Evolutionary conservation across 2,797 vertebrate genomes (phyloP).

Genomic region (Hydrolagus colliei): DNA sequence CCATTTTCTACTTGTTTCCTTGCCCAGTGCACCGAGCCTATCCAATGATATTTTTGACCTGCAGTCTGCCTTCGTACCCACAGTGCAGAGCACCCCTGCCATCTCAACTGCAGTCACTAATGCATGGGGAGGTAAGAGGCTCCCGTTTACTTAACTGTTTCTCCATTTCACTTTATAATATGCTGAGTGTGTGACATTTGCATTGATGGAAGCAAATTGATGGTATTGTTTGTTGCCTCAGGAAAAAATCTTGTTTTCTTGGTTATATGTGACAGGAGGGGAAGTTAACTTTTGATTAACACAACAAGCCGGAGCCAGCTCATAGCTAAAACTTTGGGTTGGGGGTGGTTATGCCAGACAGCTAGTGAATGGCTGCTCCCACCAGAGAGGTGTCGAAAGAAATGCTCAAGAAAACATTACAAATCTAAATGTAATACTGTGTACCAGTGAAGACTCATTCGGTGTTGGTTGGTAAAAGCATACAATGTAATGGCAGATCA

Average conservation of each 20-base stretch:
- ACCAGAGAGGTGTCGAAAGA: neutral
- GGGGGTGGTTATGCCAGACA: neutral
- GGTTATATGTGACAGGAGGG: no score
- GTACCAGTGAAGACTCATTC: neutral
- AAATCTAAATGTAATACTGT: neutral
- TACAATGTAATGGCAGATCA: no score
- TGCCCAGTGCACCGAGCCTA: conserved; percentile 67
- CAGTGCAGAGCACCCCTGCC: conserved; percentile 72
- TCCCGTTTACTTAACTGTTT: neutral
- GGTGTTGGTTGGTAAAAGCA: no score
- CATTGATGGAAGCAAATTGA: neutral
- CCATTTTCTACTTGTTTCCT: conserved; percentile 12
- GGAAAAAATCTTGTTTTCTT: no score
- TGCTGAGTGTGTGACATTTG: neutral
- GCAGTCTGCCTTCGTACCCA: conserved; percentile 76
- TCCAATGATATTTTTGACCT: conserved; percentile 85
- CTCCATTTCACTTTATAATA: neutral
- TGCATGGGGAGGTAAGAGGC: conserved; percentile 74
- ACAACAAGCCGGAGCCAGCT: no score
- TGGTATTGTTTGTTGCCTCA: neutral
- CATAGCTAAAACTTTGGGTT: neutral
- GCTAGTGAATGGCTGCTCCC: neutral
- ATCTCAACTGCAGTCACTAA: conserved; percentile 68
- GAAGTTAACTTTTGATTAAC: no score
- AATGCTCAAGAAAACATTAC: neutral